Evolutionary conservation across 2,113 vertebrate species (phyloP).

Genomic region (Burhinus bistriatus): DNA sequence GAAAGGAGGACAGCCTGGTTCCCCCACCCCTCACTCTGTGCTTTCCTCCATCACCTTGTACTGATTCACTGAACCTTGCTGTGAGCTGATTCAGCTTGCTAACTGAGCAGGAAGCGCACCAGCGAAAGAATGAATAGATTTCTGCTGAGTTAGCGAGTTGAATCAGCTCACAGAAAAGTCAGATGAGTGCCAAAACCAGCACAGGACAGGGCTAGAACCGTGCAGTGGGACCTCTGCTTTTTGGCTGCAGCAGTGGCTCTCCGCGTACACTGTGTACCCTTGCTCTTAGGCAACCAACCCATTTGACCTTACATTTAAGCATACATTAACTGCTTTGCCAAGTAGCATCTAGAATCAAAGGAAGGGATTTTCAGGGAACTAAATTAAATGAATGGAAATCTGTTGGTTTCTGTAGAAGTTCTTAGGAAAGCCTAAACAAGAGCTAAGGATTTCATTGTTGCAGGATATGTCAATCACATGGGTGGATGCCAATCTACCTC

Average conservation of each 20-base stretch:
- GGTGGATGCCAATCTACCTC: background rate
- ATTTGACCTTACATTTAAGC: background rate
- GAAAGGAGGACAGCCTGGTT: background rate
- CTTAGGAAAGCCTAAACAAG: background rate
- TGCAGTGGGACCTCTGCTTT: background rate
- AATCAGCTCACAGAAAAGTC: background rate
- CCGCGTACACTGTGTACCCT: fast-evolving
- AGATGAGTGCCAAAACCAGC: background rate
- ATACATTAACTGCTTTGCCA: background rate
- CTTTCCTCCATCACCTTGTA: background rate
- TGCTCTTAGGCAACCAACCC: background rate
- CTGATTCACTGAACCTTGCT: background rate
- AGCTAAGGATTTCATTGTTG: background rate
- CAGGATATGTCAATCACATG: background rate
- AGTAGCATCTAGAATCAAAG: background rate
- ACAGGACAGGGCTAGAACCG: background rate
- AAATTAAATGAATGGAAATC: background rate
- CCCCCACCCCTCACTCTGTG: fast-evolving
- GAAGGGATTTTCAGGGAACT: background rate
- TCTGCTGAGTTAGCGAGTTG: background rate
- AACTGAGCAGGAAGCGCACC: background rate
- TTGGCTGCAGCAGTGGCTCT: background rate
- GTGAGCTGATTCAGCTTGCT: background rate
- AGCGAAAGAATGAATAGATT: background rate
- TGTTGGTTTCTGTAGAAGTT: background rate